Conservation (phyloP, 2,113 vertebrate species). For the Octodon degus region DNA sequence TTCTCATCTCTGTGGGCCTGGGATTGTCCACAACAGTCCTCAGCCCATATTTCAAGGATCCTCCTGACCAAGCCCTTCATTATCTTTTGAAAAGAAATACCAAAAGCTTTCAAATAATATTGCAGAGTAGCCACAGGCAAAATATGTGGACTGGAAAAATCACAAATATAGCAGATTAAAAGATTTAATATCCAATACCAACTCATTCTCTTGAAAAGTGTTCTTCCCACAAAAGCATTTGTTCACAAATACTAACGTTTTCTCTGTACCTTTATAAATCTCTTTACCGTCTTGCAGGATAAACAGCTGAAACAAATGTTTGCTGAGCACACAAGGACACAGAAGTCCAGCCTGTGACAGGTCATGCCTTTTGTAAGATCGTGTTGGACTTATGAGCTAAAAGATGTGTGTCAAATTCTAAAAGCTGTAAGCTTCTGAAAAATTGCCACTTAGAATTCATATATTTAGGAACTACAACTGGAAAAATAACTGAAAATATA, state of each 20-base stretch:
- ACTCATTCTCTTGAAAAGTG: neutral
- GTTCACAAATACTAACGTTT: neutral
- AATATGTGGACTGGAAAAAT: neutral
- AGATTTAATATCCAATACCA: slow-evolving; percentile 9
- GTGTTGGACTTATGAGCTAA: neutral
- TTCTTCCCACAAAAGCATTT: neutral
- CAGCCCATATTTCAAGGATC: neutral
- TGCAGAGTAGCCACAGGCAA: neutral
- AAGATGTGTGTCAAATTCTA: neutral
- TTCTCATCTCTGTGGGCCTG: neutral
- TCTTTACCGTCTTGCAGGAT: neutral
- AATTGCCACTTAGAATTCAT: neutral
- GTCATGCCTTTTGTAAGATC: neutral
- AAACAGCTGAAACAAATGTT: neutral
- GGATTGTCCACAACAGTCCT: neutral
- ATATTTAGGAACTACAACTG: slow-evolving; percentile 11
- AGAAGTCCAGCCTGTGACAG: neutral
- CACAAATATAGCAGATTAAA: neutral
- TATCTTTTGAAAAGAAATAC: slow-evolving; percentile 27
- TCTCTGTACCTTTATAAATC: neutral
- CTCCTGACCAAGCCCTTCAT: neutral
- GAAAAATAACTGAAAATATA: slow-evolving; percentile 2
- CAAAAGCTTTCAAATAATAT: neutral
- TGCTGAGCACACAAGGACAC: neutral
- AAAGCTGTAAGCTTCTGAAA: neutral